Evolutionary conservation across 1,140 invertebrate genomes (phyloP).

Genomic region (Anastrepha ludens): DNA sequence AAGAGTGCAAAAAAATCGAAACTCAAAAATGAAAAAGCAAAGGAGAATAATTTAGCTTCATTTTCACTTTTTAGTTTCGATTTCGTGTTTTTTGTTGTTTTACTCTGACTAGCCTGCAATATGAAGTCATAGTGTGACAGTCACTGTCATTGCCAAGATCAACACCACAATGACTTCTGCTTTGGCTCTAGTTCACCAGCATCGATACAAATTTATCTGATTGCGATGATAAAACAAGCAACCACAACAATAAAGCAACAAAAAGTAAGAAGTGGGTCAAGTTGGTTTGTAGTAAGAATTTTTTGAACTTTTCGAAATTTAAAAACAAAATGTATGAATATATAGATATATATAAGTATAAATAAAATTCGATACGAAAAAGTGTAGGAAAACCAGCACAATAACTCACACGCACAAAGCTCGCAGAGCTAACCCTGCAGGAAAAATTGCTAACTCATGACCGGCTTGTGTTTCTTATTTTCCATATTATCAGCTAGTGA

Average conservation of each 20-base stretch:
- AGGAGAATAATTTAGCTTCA: background rate
- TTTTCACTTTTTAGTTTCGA: no score
- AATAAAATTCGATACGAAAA: background rate
- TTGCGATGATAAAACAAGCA: background rate
- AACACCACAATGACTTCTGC: background rate
- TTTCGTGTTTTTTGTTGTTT: no score
- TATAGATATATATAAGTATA: background rate
- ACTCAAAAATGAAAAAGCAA: background rate
- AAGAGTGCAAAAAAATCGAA: background rate
- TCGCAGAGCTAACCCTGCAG: no score
- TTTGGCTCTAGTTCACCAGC: background rate
- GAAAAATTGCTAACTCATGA: no score
- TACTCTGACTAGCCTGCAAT: no score
- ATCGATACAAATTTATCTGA: background rate
- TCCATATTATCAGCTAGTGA: no score
- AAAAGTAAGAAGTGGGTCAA: slow-evolving; percentile 27
- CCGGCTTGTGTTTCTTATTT: no score
- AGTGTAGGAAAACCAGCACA: no score
- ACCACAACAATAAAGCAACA: background rate
- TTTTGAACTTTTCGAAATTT: slow-evolving; percentile 12
- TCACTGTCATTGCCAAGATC: slow-evolving; percentile 11
- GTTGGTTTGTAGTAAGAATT: slow-evolving; percentile 24
- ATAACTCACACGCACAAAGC: no score
- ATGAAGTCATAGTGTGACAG: background rate
- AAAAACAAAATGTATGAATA: background rate